phyloP scores from a whole-genome alignment of 2,797 vertebrate genomes.

The Manis crassicaudata region DNA sequence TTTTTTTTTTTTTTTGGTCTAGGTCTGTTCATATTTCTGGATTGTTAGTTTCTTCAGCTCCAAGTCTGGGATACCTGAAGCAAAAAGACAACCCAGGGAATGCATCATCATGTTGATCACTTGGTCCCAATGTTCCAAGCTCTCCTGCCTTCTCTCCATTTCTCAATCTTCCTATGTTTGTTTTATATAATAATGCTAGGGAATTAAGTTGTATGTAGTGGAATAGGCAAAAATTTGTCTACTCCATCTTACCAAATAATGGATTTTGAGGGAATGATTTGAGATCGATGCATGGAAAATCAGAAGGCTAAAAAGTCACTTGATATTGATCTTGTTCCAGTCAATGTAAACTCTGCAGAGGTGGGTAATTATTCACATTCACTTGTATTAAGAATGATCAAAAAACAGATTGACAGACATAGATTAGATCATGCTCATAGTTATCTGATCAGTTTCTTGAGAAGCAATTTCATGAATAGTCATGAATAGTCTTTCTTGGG shows the following conservation, averaged over 20 bases:
- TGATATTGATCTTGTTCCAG: background rate
- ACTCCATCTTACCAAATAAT: background rate
- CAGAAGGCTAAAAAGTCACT: background rate
- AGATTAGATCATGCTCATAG: background rate
- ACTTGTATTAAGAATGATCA: constrained; percentile 21
- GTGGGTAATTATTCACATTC: background rate
- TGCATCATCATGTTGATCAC: background rate
- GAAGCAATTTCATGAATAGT: background rate
- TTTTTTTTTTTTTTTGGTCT: background rate
- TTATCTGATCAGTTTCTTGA: background rate
- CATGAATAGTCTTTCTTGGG: constrained; percentile 4
- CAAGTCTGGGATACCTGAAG: background rate
- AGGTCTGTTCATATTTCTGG: background rate
- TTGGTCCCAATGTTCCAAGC: background rate
- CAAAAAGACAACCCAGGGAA: background rate
- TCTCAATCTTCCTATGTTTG: background rate
- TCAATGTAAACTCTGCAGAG: background rate
- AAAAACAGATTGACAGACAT: background rate
- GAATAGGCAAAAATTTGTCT: background rate
- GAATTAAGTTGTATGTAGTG: background rate
- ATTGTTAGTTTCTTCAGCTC: background rate
- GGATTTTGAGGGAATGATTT: constrained; percentile 12
- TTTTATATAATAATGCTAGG: background rate
- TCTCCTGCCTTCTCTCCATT: background rate
- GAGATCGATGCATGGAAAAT: background rate